Base-by-base conservation (phyloP, 2,797 vertebrate genomes). In the Phalanger gymnotis region DNA sequence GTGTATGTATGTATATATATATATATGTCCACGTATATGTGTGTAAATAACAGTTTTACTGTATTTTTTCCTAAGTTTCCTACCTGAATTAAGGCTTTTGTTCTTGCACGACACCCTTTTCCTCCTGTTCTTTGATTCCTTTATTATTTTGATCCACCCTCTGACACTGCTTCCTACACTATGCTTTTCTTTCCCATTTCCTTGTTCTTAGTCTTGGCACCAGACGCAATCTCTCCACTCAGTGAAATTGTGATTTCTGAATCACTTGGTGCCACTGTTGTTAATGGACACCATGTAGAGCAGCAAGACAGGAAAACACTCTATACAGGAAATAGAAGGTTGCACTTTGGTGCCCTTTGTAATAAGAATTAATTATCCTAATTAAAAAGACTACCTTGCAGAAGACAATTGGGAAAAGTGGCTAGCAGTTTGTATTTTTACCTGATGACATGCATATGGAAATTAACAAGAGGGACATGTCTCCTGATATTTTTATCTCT, bases 351-450 rank as follows among this genome's bases (percentile, higher is more conserved):
- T 95, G 96, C 92, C 96, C 94, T 97, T 97, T 96, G 92, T 95
- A 96, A 95, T 90, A 95, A 95, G 94, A 98, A 95, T 96, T 97
- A 97, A 97, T 97, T 97, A 97, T 95, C 93, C 87, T 95, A 97
- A 97, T 98, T 97, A 96, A 97, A 96, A 96, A 91, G 94, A 96
- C 94, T 97, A 96, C 95, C 95, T 97, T 96, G 87, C 52, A 96
- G 95, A 97, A 97, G 95, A 96, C 94, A 93, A 94, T 96, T 97
- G 93, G 93, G 93, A 51, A 81, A 93, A 94, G 93, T 61, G 92
- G 91, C 53, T 94, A 90, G 94, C 81, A 95, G 97, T 94, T 94
- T 95, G 92, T 94, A 94, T 96, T 97, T 96, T 93, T 95, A 87
- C 55, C 57, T 92, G 95, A 97, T 92, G 96, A 94, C 81, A 93